Evolutionary conservation across 2,888 invertebrate genomes (phyloP), one percentile per base, ranked within the genome.

Genomic region (Scaptomyza caliginosa): DNA sequence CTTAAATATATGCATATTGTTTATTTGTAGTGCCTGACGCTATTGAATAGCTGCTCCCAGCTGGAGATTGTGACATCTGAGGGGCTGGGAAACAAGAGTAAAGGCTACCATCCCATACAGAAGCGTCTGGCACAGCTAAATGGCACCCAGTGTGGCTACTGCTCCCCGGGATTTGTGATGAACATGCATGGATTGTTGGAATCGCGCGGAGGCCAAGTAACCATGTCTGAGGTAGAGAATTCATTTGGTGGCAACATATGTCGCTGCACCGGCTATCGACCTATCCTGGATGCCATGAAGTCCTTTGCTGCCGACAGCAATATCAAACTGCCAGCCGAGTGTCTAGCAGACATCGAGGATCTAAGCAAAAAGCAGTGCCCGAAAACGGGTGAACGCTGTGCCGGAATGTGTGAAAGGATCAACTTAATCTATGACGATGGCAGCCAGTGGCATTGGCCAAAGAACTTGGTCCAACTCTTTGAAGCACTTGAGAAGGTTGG

Each of bases 241-340:
- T 93, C 95, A 0, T 95, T 96, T 79, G 96, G 95, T 3, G 93
- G 95, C 32, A 96, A 96, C 72, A 94, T 96, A 23, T 96, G 96
- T 74, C 93, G 96, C 49, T 96, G 96, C 81, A 96, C 96, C 0
- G 96, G 96, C 0, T 96, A 96, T 85, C 92, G 96, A 10, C 93
- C 96, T 0, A 96, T 96, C 66, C 92, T 95, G 45, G 96, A 96
- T 85, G 94, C 96, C 3, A 95, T 96, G 90, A 96, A 96, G 90
- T 93, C 95, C 2, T 94, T 95, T 74, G 94, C 95, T 0, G 91
- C 88, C 0, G 94, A 95, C 73, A 93, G 93, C 3, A 92, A 93
- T 6, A 91, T 93, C 48, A 81, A 90, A 8, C 50, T 90, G 8
- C 87, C 86, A 0, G 34, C 89, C 0, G 90, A 93, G 77, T 91